Percentiles rank a stretch among this genome's conserved stretches.
These are phyloP conservation scores for Protaetia brevitarsis DNA, from an alignment of 1,140 invertebrate genomes.

Conservation along the genomic window DNA sequence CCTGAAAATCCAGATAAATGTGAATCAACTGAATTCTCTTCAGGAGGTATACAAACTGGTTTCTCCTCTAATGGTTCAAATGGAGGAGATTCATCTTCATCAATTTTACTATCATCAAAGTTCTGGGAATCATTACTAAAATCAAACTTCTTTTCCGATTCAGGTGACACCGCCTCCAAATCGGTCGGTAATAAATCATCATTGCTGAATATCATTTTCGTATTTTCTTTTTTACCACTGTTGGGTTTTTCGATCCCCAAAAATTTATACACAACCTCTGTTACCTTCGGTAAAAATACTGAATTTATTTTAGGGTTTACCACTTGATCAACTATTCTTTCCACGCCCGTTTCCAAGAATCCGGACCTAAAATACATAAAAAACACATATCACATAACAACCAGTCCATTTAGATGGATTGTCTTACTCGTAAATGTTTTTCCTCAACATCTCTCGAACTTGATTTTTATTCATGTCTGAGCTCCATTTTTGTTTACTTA, in stretches of 20 bases:
- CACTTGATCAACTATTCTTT: slow-evolving; percentile 92
- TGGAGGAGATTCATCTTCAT: slow-evolving; percentile 64
- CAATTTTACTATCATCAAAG: slow-evolving; percentile 57
- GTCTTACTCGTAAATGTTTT: slow-evolving; percentile 85
- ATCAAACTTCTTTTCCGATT: slow-evolving; percentile 54
- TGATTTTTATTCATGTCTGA: slow-evolving; percentile 90
- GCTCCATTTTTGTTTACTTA: slow-evolving; percentile 79
- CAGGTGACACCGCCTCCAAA: slow-evolving; percentile 74
- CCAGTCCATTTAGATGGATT: neutral
- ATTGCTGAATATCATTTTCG: slow-evolving; percentile 42
- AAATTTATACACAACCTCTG: slow-evolving; percentile 84
- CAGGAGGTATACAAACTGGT: slow-evolving; percentile 28
- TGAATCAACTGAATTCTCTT: slow-evolving; percentile 54
- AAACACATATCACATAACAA: neutral
- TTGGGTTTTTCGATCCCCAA: slow-evolving; percentile 70
- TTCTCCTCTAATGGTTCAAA: slow-evolving; percentile 61
- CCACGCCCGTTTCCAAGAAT: slow-evolving; percentile 79
- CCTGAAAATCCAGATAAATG: slow-evolving; percentile 61
- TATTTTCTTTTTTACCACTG: slow-evolving; percentile 49
- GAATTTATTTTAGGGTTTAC: slow-evolving; percentile 88
- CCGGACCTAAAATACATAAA: slow-evolving; percentile 61
- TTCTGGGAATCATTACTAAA: slow-evolving; percentile 47
- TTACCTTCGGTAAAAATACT: slow-evolving; percentile 85
- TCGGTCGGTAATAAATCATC: slow-evolving; percentile 69
- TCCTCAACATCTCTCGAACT: slow-evolving; percentile 80